A percentile compares a stretch with the other conserved stretches of the same genome.
These are phyloP conservation scores for Salvelinus alpinus DNA, from an alignment of 2,113 vertebrate species.

Conservation along the genomic window DNA sequence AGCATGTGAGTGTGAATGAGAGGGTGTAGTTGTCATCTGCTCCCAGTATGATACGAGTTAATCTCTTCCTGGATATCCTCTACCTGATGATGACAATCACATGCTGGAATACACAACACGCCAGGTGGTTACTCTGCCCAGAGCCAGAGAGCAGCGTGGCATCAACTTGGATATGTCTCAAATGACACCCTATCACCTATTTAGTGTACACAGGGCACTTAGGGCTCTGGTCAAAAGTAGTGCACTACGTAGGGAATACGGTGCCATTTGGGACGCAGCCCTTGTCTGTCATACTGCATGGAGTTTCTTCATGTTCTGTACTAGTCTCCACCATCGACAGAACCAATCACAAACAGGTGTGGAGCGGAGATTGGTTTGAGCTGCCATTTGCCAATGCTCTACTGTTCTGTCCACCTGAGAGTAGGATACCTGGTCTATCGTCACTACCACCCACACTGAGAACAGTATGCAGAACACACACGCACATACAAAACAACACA, in stretches of 20 bases:
- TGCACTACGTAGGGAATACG: too few species aligned
- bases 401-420: neutral
- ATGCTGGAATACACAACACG: constrained; percentile 11
- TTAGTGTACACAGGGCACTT: too few species aligned
- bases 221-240: too few species aligned
- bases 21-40: constrained; percentile 54
- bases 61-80: constrained; percentile 63
- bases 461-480: neutral
- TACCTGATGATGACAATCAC: neutral
- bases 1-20: constrained; percentile 12
- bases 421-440: neutral
- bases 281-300: too few species aligned
- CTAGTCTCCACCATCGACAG: neutral
- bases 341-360: constrained; percentile 13
- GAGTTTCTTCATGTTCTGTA: too few species aligned
- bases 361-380: neutral
- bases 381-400: neutral
- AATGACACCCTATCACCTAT: too few species aligned
- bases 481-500: constrained; percentile 15
- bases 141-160: constrained; percentile 30
- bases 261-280: too few species aligned
- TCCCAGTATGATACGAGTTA: constrained; percentile 59
- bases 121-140: constrained; percentile 36
- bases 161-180: too few species aligned
- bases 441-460: neutral